These are phyloP conservation scores for Stenolophus ochropezus DNA, from an alignment of 2,888 invertebrate species.

Conservation along the genomic window DNA sequence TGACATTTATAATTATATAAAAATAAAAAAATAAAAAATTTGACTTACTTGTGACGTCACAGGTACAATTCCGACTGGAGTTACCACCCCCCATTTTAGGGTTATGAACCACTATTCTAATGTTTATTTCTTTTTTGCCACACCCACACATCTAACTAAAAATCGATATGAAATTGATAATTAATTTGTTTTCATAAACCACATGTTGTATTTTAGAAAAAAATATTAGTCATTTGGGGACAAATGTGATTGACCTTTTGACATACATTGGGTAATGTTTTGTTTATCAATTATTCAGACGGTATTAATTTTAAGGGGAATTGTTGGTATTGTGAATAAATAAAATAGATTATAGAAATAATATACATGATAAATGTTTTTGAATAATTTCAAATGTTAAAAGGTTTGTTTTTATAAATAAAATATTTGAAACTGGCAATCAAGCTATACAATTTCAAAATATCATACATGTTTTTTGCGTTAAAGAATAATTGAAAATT, in stretches of 20 bases:
- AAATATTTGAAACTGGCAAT: no score
- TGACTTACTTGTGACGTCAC: neutral
- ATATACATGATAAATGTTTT: no score
- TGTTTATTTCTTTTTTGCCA: neutral
- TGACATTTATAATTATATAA: no score
- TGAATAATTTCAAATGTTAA: neutral
- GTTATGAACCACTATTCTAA: neutral
- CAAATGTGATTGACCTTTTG: neutral
- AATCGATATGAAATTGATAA: neutral
- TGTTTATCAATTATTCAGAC: neutral
- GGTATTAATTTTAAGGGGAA: neutral
- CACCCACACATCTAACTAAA: neutral
- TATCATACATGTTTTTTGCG: no score
- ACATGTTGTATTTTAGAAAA: no score
- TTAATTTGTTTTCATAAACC: neutral
- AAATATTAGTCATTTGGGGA: neutral
- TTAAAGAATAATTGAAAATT: no score
- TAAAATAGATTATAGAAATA: neutral
- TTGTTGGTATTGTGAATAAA: neutral
- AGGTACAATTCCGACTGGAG: neutral
- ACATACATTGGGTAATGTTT: neutral
- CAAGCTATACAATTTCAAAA: no score
- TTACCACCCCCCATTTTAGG: neutral
- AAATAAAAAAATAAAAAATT: no score
- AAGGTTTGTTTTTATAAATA: no score